Base-by-base conservation (phyloP, 2,888 invertebrate species). In the Volucella inanis region DNA sequence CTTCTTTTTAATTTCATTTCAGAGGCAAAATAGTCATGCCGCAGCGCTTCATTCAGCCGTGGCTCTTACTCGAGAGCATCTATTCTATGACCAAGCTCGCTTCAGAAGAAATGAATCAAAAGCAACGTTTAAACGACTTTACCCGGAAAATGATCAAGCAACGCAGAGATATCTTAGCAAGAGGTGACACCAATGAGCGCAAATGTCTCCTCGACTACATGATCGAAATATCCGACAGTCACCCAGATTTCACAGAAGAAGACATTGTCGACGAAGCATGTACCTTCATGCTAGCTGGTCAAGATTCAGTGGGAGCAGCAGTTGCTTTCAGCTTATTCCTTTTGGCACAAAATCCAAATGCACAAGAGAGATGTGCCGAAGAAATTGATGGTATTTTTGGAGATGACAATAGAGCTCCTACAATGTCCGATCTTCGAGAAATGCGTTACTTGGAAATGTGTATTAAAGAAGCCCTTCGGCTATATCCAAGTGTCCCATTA, bases 361-460 rank as follows among this genome's bases (percentile, higher is more conserved):
- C 93, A 57, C 94, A 93, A 87, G 88, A 89, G 6, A 90, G 92
- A 82, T 93, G 93, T 4, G 87, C 91, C 8, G 89, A 93, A n/a
- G 94, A 94, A 90, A 89, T 93, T 57, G 90, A 92, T 45, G 88
- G 88, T 2, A 93, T 94, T 71, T 93, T 93, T 78, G 91, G 90
- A 2, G 89, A 89, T 81, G 91, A 90, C 87, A 88, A 89, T 43
- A 92, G 93, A 6, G 88, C 93, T 0, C 93, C 93, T 0, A 93
- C 92, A 3, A 93, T 94, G 89, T 92, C 92, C n/a, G 94, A 94
- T 86, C 89, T 96, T 52, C 91, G 94, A 10, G 93, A 93, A 75
- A 94, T 95, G 94, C 93, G 93, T 49, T 95, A 95, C 88, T 90
- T 95, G 86, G 95, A 95, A 87, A 94, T 94, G 90, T 95, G 95